These are phyloP conservation scores for Apotomis betuletana DNA, from an alignment of 2,888 invertebrate species.

Conservation along the genomic window DNA sequence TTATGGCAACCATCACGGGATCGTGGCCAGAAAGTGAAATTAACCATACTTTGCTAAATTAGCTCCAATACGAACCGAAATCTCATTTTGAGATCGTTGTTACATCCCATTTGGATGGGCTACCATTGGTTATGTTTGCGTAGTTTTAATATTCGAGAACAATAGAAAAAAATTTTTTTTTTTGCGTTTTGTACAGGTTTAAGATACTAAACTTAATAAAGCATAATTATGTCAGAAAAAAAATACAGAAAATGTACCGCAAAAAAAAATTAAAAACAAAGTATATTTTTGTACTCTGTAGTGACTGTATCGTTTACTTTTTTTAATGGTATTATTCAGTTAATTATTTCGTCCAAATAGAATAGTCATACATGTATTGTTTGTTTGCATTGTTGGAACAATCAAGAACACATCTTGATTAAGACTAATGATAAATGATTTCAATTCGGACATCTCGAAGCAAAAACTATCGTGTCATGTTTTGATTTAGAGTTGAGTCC, in stretches of 20 bases:
- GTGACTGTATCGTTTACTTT: too few relatives aligned
- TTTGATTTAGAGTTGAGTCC: conserved; percentile 1
- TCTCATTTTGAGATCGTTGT: conserved; percentile 26
- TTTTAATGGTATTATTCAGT: background rate
- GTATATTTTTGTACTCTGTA: too few relatives aligned
- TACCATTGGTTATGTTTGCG: conserved; percentile 4
- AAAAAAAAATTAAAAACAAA: too few relatives aligned
- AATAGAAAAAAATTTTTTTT: background rate
- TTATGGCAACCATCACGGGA: background rate
- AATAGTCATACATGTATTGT: background rate
- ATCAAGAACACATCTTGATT: conserved; percentile 21
- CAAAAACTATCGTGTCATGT: conserved; percentile 7
- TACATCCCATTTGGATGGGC: conserved; percentile 9
- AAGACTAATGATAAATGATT: conserved; percentile 10
- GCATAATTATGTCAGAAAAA: too few relatives aligned
- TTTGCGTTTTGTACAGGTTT: too few relatives aligned
- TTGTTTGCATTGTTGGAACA: conserved; percentile 24
- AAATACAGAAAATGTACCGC: too few relatives aligned
- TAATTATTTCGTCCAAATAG: background rate
- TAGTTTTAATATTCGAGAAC: background rate
- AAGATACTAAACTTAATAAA: too few relatives aligned
- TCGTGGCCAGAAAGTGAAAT: conserved; percentile 13
- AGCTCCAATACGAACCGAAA: conserved; percentile 22
- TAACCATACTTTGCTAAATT: conserved; percentile 26
- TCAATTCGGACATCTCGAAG: conserved; percentile 10